Evolutionary conservation across 2,113 vertebrate genomes (phyloP), one percentile per base, ranked within the genome.

Genomic region (Caranx ignobilis): DNA sequence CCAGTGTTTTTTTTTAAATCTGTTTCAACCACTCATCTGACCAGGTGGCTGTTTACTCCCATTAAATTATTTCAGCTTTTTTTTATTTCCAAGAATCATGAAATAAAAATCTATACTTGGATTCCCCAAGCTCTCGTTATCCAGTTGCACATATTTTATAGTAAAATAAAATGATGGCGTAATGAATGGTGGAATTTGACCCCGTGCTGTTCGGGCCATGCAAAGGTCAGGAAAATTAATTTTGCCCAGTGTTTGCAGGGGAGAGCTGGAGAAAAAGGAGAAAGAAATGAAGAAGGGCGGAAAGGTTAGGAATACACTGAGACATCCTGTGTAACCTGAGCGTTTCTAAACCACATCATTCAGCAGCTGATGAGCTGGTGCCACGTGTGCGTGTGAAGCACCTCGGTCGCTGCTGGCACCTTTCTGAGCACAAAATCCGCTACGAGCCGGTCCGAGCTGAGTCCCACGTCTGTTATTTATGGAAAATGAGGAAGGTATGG

Each of bases 71-170:
- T 85, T 87, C 82, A 18, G 67, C 57, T 59, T 69, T 54, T 55
- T 65, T 70, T 63, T 71, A 6, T 37, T 37, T 7, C 37, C 52
- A 70, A 81, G 55, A 69, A 77, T 86, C 87, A 87, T 82, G 83
- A 88, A 91, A 93, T 90, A 89, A 88, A 92, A 93, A 94, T 85
- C 90, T 82, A 88, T 88, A 87, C 81, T 71, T 31, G 45, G 81
- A 91, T 88, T 92, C 93, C 88, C 91, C 12, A 32, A 91, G 91
- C 89, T 84, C 91, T 95, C 87, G 66, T 93, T 95, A 92, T 92
- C 80, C 85, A 56, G 48, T 88, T 83, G 78, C 79, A 85, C 75
- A 82, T 89, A 88, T 90, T 93, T 91, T 87, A 91, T 56, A 78
- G 82, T 77, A 63, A 86, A 91, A 91, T 89, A 85, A 93, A 87